A percentile compares a stretch with the other conserved stretches of the same genome.
Conservation (phyloP, 53 echinoderm and acorn worm species). For the Antedon mediterranea region DNA sequence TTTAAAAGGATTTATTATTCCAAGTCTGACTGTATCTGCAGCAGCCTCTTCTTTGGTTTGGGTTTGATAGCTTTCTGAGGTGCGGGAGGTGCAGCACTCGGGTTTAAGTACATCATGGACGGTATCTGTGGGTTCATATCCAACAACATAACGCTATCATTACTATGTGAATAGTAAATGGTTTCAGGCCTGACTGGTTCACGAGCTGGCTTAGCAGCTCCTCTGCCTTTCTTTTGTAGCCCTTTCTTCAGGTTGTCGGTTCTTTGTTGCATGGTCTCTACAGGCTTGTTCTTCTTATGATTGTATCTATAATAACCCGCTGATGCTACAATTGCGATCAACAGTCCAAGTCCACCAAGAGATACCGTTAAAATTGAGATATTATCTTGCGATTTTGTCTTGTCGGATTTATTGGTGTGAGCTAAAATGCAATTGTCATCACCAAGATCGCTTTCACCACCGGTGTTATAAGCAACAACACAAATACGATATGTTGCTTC, state of each 20-base stretch:
- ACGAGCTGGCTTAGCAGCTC: background rate
- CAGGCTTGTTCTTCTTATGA: background rate
- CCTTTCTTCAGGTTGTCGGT: background rate
- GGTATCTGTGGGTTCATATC: background rate
- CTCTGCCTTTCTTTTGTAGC: background rate
- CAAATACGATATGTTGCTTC: conserved; percentile 74
- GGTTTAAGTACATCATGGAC: background rate
- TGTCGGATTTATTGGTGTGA: conserved; percentile 25
- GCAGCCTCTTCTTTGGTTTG: background rate
- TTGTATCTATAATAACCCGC: background rate
- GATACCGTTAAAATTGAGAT: background rate
- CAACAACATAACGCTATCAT: background rate
- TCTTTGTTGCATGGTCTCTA: background rate
- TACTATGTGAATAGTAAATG: background rate
- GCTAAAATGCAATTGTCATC: conserved; percentile 68
- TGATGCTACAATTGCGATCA: background rate
- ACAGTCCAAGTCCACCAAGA: background rate
- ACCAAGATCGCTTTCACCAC: conserved; percentile 61
- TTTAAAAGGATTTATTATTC: background rate
- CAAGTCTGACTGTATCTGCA: background rate
- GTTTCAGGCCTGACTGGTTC: background rate
- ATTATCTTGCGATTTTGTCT: background rate
- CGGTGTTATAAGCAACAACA: conserved; percentile 69
- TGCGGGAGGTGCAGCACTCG: background rate
- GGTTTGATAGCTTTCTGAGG: background rate